Evolutionary conservation across 2,113 vertebrate species (phyloP), one percentile per base, ranked within the genome.

Genomic region (Microcebus griseorufus): DNA sequence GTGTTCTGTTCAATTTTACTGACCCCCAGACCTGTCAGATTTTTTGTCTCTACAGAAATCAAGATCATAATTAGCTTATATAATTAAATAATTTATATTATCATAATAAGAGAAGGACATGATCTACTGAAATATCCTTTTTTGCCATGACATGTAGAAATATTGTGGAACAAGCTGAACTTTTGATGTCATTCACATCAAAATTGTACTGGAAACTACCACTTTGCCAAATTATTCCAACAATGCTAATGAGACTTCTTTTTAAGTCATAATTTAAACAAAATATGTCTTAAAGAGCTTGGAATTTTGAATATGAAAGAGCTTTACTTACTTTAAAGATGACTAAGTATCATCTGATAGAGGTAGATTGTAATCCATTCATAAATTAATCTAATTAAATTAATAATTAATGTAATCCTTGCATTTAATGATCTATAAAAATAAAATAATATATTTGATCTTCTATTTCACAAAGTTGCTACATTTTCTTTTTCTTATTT

Each of bases 71-170:
- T 80, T 76, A 81, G 34, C 58, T 93, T 70, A 80, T 69, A 81
- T 87, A 94, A 95, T 90, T 88, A 91, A 93, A 88, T 94, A 92
- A 96, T 80, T 80, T 96, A 90, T 45, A 82, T 92, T 88, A 96
- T 70, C 51, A 88, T 80, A 87, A 96, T 75, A 97, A 72, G 42
- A 93, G 64, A 93, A 91, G 82, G 60, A 88, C 55, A 85, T 75
- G 22, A 39, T 86, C n/a, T 75, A 73, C 55, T 92, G 86, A 97
- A 96, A 94, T 85, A 53, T 75, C 6, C 39, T 34, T 82, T 93
- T 94, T 92, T 89, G 60, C 42, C 90, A 72, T 53, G 48, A 42
- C 51, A 90, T 39, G 83, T 4, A 84, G 62, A 92, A 96, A 75
- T 87, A 93, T 81, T 81, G 90, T 88, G 76, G 58, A 90, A 70